Conservation (phyloP, 1,140 invertebrate species). For the Macrobrachium rosenbergii region DNA sequence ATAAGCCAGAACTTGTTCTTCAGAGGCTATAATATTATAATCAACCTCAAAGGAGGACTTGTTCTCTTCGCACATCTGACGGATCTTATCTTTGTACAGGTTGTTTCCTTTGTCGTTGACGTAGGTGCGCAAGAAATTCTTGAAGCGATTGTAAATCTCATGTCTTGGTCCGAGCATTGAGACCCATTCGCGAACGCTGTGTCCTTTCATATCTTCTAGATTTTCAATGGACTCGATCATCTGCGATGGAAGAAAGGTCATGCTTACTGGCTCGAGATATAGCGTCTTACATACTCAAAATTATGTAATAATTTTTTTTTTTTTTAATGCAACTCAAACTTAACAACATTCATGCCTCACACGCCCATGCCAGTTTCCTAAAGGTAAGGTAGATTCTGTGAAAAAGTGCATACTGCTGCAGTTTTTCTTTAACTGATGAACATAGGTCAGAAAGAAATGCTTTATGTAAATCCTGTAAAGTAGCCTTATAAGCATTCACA, state of each 20-base stretch:
- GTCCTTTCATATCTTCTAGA: constrained; percentile 84
- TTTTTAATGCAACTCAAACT: too few relatives aligned
- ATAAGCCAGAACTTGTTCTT: constrained; percentile 94
- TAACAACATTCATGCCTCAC: too few relatives aligned
- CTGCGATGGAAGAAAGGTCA: constrained; percentile 71
- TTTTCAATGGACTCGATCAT: constrained; percentile 98
- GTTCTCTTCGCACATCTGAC: constrained; percentile 92
- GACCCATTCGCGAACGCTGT: constrained; percentile 86
- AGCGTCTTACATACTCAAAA: constrained; percentile 20
- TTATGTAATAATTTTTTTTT: too few relatives aligned
- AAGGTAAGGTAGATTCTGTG: too few relatives aligned
- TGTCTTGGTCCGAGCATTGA: constrained; percentile 94
- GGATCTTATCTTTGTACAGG: constrained; percentile 93
- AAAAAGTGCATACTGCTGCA: too few relatives aligned
- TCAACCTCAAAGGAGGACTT: constrained; percentile 91
- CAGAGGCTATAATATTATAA: constrained; percentile 89
- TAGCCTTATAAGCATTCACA: too few relatives aligned
- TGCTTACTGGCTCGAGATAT: too few relatives aligned
- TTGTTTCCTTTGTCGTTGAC: constrained; percentile 89
- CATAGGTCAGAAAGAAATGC: too few relatives aligned
- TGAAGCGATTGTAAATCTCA: constrained; percentile 97
- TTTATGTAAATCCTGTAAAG: too few relatives aligned
- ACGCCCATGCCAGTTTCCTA: too few relatives aligned
- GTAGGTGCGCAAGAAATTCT: constrained; percentile 93
- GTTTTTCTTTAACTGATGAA: too few relatives aligned